Conservation (phyloP, 2,888 invertebrate species). For the Parnassius orleans region DNA sequence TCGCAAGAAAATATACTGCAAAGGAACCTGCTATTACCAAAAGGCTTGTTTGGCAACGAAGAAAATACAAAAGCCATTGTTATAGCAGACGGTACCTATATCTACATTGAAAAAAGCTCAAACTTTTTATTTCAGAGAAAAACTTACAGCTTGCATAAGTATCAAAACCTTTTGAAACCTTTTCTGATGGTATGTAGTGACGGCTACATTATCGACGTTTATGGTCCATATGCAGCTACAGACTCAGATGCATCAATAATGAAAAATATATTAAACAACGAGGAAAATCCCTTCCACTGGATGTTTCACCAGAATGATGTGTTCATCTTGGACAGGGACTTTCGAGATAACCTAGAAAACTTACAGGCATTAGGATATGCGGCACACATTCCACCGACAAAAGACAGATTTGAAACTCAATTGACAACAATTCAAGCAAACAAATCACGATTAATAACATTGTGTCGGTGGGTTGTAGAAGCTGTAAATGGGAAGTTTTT, state of each 20-base stretch:
- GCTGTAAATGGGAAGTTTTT: conserved; percentile 17
- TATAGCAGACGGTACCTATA: not conserved
- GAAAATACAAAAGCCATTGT: not conserved
- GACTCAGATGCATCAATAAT: conserved; percentile 30
- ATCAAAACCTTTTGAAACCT: conserved; percentile 33
- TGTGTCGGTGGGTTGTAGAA: conserved; percentile 18
- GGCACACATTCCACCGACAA: not conserved
- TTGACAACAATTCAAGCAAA: conserved; percentile 3
- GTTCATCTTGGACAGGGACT: too few relatives aligned
- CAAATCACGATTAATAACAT: conserved; percentile 12
- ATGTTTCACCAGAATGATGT: too few relatives aligned
- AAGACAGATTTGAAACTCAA: not conserved
- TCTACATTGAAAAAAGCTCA: not conserved
- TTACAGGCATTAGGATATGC: not conserved
- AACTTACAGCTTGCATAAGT: conserved; percentile 22
- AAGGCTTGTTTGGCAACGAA: conserved; percentile 1
- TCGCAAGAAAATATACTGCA: not conserved
- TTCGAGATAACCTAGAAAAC: too few relatives aligned
- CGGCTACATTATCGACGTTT: conserved; percentile 33
- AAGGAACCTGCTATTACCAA: not conserved
- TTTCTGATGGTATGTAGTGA: conserved; percentile 33
- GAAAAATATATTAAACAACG: conserved; percentile 5
- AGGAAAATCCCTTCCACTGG: conserved; percentile 1
- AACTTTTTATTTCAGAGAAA: conserved; percentile 20
- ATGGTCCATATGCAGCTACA: conserved; percentile 33